Conservation (phyloP, 1,140 invertebrate species). For the Gonatopus flavifemur region DNA sequence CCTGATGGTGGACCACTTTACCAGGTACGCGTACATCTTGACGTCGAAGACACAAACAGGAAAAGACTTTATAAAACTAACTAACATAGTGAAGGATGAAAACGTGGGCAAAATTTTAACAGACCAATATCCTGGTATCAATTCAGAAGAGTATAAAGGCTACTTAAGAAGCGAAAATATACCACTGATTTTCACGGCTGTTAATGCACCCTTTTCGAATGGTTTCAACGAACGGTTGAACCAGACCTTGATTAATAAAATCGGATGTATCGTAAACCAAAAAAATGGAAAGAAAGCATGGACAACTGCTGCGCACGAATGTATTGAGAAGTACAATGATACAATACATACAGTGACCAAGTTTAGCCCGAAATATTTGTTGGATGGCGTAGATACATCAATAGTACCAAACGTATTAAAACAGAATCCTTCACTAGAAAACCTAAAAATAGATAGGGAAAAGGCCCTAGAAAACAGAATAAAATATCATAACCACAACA, state of each 20-base stretch:
- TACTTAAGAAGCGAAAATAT: conserved; percentile 10
- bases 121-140: conserved; percentile 2
- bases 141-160: conserved; percentile 4
- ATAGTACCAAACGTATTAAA: conserved; percentile 12
- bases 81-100: background rate
- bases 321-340: conserved; percentile 14
- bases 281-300: conserved; percentile 11
- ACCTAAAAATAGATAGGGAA: conserved; percentile 17
- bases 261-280: conserved; percentile 11
- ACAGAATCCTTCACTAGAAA: background rate
- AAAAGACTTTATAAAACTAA: conserved; percentile 23
- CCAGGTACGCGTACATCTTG: conserved; percentile 36
- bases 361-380: conserved; percentile 15
- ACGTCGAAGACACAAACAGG: conserved; percentile 42
- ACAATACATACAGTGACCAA: conserved; percentile 13
- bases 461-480: conserved; percentile 17
- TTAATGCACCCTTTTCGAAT: conserved; percentile 1
- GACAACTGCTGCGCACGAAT: conserved; percentile 14
- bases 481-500: conserved; percentile 28
- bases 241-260: background rate
- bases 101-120: background rate
- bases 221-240: conserved; percentile 6
- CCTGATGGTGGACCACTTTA: too few species aligned
- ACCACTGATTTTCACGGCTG: conserved; percentile 13
- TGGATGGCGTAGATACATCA: conserved; percentile 5